Base-by-base conservation (phyloP, 1,140 invertebrate species). In the Stegodyphus mimosarum region DNA sequence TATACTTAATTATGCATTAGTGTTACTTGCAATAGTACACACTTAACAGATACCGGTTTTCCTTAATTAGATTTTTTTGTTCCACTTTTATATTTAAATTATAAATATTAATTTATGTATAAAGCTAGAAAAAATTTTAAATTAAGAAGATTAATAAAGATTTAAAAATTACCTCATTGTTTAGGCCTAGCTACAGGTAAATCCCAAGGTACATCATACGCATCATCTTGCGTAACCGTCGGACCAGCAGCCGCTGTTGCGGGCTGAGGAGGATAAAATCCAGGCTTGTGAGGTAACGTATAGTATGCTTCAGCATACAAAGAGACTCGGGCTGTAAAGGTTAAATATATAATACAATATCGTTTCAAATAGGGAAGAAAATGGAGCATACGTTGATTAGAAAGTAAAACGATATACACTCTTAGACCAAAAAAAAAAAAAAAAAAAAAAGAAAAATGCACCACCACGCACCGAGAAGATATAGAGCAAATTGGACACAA, bases 261-360 rank as follows among this genome's bases (percentile, higher is more conserved):
- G 6, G 10, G 9, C 48, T 73, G 81, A 1, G 83, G 74, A 33
- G 83, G 67, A 55, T 69, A 71, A 17, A 63, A 86, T 18, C 51
- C 51, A 17, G 60, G 33, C 49, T 86, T 77, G 50, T 86, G 83
- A 3, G 83, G 83, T 48, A 86, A 63, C 0, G 83, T 86, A 13
- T 86, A 86, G 69, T 86, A 86, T 3, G 83, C 83, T 49, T 86
- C 83, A 4, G 83, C 83, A 17, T 86, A 86, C 48, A 86, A 49
- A n/a, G 83, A 86, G n/a, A 86, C 83, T 13, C 83, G 83, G 6
- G 83, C 83, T 86, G 73, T 6, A 76, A 11, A 15, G 55, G 15
- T 33, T 33, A 33, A 33, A 33, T 33, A 33, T 33, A 33, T 33
- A 1, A 33, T 33, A 33, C 33, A 33, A 33, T 33, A 33, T 33